Conservation (phyloP, 2,888 invertebrate genomes). For the Xestoiulus laeticollis region DNA sequence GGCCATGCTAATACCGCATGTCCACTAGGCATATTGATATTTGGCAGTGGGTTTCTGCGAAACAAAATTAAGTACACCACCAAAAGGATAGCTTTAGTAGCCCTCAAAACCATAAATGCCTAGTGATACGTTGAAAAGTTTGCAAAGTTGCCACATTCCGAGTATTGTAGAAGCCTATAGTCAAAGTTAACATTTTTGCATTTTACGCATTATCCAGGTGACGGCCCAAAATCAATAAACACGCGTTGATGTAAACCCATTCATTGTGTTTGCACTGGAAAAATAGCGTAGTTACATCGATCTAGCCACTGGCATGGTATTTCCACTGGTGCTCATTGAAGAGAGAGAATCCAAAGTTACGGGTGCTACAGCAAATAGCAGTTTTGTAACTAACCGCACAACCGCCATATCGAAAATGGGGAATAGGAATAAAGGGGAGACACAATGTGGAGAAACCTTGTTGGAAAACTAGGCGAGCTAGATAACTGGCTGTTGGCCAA, state of each 20-base stretch:
- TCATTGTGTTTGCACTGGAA: not conserved
- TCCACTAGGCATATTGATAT: not conserved
- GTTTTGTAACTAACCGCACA: not conserved
- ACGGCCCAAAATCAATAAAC: conserved; percentile 2
- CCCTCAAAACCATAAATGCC: not conserved
- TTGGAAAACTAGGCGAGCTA: not conserved
- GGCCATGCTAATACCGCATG: conserved; percentile 60
- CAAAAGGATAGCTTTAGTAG: not conserved
- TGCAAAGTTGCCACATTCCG: not conserved
- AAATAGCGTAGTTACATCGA: not conserved
- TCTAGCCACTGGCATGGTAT: not conserved
- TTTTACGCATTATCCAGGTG: not conserved
- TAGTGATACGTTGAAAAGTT: not conserved
- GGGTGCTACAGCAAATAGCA: not conserved
- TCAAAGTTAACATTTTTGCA: not conserved
- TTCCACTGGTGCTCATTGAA: not conserved
- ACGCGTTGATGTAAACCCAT: not conserved
- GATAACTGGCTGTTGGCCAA: conserved; percentile 11
- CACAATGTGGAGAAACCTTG: conserved; percentile 31
- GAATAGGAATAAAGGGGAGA: not conserved
- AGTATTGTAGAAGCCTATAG: not conserved
- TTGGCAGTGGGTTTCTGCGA: not conserved
- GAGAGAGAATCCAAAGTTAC: not conserved
- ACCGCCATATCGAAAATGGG: not conserved
- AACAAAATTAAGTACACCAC: not conserved